phyloP scores from a whole-genome alignment of 2,888 invertebrate species.

The Emmelina monodactyla region DNA sequence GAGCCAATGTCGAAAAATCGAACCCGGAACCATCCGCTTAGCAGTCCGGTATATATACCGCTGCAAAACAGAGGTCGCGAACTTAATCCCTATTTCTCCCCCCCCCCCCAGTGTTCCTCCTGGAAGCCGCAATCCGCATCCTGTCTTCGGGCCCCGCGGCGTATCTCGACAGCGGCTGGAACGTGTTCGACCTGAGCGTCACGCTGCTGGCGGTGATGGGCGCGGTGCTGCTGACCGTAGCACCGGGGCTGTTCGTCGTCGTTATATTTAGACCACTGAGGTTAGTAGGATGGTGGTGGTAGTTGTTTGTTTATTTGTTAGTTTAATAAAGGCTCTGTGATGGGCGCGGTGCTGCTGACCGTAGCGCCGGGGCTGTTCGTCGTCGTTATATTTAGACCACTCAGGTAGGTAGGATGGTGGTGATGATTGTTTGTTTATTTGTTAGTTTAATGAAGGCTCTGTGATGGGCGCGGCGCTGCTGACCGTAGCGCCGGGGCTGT shows the following conservation, averaged over 20 bases:
- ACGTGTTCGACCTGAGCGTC: constrained; percentile 78
- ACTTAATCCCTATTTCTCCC: too few species aligned
- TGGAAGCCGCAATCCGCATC: constrained; percentile 77
- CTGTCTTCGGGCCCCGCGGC: constrained; percentile 74
- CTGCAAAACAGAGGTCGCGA: too few species aligned
- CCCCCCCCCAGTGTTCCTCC: constrained; percentile 76
- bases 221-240: constrained; percentile 70
- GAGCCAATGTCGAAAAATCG: too few species aligned
- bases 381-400: constrained; percentile 76
- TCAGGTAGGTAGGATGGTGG: too few species aligned
- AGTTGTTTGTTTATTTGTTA: too few species aligned
- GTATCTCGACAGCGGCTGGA: constrained; percentile 86
- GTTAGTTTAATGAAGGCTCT: too few species aligned
- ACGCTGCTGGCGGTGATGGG: constrained; percentile 74
- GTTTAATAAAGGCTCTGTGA: too few species aligned
- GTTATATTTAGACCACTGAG: constrained; percentile 76
- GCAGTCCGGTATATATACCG: too few species aligned
- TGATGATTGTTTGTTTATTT: too few species aligned
- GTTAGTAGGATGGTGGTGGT: too few species aligned
- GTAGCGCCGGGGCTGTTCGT: constrained; percentile 74
- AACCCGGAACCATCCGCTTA: too few species aligned
- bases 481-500: constrained; percentile 71
- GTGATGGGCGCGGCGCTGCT: constrained; percentile 74
- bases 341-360: constrained; percentile 72
- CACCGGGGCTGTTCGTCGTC: constrained; percentile 73